Percentiles rank a stretch among this genome's conserved stretches.
Conservation (phyloP, 2,888 invertebrate species). For the Rhabditophanes sp. region DNA sequence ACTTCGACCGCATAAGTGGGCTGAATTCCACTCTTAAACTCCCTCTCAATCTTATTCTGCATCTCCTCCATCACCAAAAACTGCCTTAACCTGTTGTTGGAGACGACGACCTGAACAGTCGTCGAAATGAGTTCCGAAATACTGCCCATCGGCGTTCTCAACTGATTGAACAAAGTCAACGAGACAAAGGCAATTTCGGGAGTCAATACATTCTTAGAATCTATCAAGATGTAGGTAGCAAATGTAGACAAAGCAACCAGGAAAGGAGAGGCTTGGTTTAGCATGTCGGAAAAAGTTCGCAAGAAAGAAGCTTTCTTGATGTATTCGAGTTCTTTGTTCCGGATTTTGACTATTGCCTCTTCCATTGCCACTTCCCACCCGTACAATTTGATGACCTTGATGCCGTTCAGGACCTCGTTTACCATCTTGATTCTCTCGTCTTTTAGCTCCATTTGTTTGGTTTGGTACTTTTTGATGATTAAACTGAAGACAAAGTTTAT, state of each 20-base stretch:
- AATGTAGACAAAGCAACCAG: constrained; percentile 41
- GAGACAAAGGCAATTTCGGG: constrained; percentile 76
- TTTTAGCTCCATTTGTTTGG: constrained; percentile 77
- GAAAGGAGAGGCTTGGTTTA: constrained; percentile 39
- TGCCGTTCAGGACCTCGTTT: constrained; percentile 80
- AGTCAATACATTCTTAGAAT: constrained; percentile 32
- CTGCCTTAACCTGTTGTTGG: constrained; percentile 23
- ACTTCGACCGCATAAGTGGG: background rate
- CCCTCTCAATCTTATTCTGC: constrained; percentile 13
- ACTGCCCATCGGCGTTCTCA: constrained; percentile 85
- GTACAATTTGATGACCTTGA: constrained; percentile 54
- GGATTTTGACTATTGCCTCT: constrained; percentile 25
- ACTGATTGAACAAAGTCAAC: constrained; percentile 87
- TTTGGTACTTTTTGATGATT: constrained; percentile 37
- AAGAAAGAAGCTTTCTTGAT: constrained; percentile 37
- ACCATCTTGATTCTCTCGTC: constrained; percentile 80
- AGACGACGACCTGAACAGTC: constrained; percentile 35
- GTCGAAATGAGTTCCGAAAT: constrained; percentile 51
- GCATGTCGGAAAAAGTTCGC: constrained; percentile 38
- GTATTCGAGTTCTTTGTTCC: constrained; percentile 28
- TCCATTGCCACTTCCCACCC: constrained; percentile 49
- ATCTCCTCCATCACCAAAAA: constrained; percentile 23
- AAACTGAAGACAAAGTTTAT: constrained; percentile 40
- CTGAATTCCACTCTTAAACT: background rate
- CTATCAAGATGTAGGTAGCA: constrained; percentile 32